These are phyloP conservation scores for Penaeus vannamei DNA, from an alignment of 1,140 invertebrate genomes.

Conservation along the genomic window DNA sequence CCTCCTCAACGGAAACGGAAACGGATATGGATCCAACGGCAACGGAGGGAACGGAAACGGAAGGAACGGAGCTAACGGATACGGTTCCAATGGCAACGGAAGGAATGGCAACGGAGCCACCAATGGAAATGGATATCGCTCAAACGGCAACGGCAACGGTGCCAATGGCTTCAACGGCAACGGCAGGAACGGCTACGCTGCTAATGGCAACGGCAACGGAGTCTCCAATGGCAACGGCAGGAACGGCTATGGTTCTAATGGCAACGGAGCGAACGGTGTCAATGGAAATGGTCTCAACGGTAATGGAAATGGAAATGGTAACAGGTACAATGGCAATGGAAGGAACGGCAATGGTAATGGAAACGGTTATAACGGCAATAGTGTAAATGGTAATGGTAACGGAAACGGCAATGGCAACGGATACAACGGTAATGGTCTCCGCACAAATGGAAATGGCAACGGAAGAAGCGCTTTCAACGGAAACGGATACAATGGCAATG, in stretches of 20 bases:
- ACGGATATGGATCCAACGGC: not conserved
- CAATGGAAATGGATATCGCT: not conserved
- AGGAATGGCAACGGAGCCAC: not conserved
- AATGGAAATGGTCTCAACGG: slow-evolving; percentile 3
- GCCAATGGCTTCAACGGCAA: not conserved
- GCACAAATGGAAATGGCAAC: not conserved
- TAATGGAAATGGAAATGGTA: slow-evolving; percentile 12
- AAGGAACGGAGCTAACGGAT: not conserved
- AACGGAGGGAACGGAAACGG: not conserved
- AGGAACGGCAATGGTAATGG: not conserved
- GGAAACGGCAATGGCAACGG: not conserved
- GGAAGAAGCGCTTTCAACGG: not conserved
- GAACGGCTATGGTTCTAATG: slow-evolving; percentile 13
- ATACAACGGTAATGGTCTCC: not conserved
- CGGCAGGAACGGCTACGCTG: not conserved
- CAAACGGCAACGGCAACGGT: not conserved
- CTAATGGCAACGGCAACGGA: slow-evolving; percentile 1
- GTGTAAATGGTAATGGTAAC: not conserved
- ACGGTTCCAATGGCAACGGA: not conserved
- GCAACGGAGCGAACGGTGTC: not conserved
- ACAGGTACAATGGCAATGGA: not conserved
- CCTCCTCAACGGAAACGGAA: not conserved
- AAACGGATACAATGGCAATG: slow-evolving; percentile 4
- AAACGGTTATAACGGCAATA: not conserved
- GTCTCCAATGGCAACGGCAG: not conserved